Conservation (phyloP, 2,797 vertebrate genomes). For the Philypnodon macrostomus region DNA sequence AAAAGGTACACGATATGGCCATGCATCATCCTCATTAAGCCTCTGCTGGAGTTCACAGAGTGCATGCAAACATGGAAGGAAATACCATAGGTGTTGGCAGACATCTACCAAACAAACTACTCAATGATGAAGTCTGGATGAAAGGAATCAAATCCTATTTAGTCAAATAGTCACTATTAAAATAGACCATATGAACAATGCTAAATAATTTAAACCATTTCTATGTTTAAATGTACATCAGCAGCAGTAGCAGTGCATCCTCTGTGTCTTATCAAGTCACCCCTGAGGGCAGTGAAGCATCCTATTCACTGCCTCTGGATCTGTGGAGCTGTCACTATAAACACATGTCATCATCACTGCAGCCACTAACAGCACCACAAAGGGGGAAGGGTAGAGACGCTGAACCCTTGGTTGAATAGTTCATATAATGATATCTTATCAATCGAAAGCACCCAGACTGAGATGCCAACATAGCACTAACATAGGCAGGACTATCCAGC, state of each 20-base stretch:
- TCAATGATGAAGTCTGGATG: no score
- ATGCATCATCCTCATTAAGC: constrained; percentile 42
- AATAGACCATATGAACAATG: no score
- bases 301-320: constrained; percentile 30
- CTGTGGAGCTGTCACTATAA: constrained; percentile 57
- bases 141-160: no score
- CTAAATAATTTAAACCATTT: neutral
- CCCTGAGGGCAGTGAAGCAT: constrained; percentile 43
- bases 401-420: constrained; percentile 28
- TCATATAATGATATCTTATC: constrained; percentile 52
- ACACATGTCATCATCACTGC: constrained; percentile 41
- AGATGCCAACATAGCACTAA: constrained; percentile 19
- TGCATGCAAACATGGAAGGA: constrained; percentile 19
- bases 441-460: constrained; percentile 42
- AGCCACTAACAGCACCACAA: constrained; percentile 18
- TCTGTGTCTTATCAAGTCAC: constrained; percentile 50
- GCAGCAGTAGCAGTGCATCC: constrained; percentile 22
- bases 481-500: neutral
- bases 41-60: constrained; percentile 19
- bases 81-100: constrained; percentile 21
- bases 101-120: constrained; percentile 18
- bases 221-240: constrained; percentile 16
- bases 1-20: constrained; percentile 11
- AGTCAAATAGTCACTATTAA: no score
- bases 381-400: constrained; percentile 25